A percentile compares a stretch with the other conserved stretches of the same genome.
phyloP scores from a whole-genome alignment of 53 echinoderm and acorn worm species.

The Antedon mediterranea region DNA sequence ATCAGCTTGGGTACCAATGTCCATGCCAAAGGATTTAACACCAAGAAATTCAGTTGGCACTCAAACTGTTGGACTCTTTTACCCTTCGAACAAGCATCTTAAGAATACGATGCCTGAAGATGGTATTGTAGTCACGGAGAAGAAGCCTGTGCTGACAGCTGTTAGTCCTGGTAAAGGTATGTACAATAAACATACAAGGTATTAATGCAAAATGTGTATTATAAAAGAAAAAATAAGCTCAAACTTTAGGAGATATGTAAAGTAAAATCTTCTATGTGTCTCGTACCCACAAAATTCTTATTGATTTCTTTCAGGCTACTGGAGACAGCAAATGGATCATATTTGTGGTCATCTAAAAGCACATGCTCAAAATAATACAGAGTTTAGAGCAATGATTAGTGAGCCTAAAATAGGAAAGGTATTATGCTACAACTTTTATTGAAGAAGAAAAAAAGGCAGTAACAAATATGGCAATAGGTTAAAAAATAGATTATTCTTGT shows the following conservation, averaged over 20 bases:
- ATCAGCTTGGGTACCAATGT: conserved; percentile 82
- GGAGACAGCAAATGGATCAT: conserved; percentile 98
- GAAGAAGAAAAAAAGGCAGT: too few relatives aligned
- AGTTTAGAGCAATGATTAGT: conserved; percentile 75
- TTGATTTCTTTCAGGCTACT: conserved; percentile 49
- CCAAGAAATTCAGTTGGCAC: conserved; percentile 43
- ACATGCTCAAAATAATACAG: conserved; percentile 84
- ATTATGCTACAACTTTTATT: too few relatives aligned
- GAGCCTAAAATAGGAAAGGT: conserved; percentile 98
- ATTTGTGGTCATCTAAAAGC: conserved; percentile 91
- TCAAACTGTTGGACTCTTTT: conserved; percentile 84
- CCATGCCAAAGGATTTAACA: conserved; percentile 55
- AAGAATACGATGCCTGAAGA: conserved; percentile 1
- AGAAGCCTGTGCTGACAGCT: conserved; percentile 62
- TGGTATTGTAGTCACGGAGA: conserved; percentile 46
- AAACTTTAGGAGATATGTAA: too few relatives aligned
- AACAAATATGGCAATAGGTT: too few relatives aligned
- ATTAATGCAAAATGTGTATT: too few relatives aligned
- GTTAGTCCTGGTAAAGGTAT: conserved; percentile 94
- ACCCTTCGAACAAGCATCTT: conserved; percentile 64
- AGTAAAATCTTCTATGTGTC: too few relatives aligned
- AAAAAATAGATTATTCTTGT: too few relatives aligned
- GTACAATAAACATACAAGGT: too few relatives aligned
- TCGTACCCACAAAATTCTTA: too few relatives aligned
- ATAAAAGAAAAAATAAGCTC: too few relatives aligned